A percentile compares a stretch with the other conserved stretches of the same genome.
These are phyloP conservation scores for Anguilla anguilla DNA, from an alignment of 2,797 vertebrate species.

Conservation along the genomic window DNA sequence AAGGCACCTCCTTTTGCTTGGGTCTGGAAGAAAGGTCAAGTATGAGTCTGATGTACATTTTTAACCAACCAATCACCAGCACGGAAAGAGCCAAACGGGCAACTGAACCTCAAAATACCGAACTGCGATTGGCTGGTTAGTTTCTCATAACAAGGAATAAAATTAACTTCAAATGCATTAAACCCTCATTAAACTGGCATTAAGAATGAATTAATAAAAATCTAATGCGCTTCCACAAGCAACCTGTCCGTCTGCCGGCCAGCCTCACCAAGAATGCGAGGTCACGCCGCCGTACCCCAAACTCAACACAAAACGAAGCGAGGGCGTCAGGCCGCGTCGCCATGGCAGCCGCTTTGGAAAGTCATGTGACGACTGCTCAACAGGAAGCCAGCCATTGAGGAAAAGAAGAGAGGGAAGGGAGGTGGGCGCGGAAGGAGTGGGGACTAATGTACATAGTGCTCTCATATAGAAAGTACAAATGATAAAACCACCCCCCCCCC, in stretches of 20 bases:
- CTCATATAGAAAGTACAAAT: neutral
- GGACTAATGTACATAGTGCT: neutral
- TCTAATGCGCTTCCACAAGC: no score
- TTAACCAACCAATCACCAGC: neutral
- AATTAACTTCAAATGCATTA: neutral
- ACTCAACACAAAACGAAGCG: neutral
- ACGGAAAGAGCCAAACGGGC: neutral
- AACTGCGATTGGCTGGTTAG: neutral
- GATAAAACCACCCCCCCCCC: no score
- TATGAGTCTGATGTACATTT: neutral
- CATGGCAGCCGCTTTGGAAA: neutral
- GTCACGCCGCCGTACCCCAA: neutral
- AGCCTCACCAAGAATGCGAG: no score
- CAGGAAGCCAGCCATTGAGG: conserved; percentile 13
- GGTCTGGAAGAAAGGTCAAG: neutral
- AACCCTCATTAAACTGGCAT: neutral
- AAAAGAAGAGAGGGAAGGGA: neutral
- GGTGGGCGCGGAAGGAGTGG: neutral
- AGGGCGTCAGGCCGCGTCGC: no score
- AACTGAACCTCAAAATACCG: neutral
- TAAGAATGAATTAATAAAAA: no score
- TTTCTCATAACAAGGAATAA: neutral
- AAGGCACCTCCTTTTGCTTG: neutral
- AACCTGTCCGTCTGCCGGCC: no score
- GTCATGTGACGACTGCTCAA: neutral